Evolutionary conservation across 2,888 invertebrate species (phyloP), one percentile per base, ranked within the genome.

Genomic region (Phaedon cochleariae): DNA sequence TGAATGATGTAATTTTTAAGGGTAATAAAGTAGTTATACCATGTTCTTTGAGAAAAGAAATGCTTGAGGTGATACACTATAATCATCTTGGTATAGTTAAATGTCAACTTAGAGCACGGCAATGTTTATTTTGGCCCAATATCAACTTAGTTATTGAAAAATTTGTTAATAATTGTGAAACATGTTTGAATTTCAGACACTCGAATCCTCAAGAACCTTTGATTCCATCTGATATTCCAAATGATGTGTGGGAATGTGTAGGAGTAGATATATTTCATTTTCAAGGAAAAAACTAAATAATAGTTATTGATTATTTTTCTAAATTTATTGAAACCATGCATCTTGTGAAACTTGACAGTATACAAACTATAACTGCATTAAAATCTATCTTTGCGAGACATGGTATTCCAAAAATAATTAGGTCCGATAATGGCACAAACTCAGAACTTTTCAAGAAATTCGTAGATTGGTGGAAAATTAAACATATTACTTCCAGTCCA

Each of bases 111-210:
- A 34, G 62, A 37, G 62, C 62, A 15, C 21, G 31, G 20, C 12
- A 48, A 15, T 34, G 49, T 52, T n/a, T 59, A 41, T 59, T 45
- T 59, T 64, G 64, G 64, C 59, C 64, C n/a, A 48, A 45, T 17
- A 53, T 64, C 2, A 64, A 59, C 18, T 22, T n/a, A 45, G 59
- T 59, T 26, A 64, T 64, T 26, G 59, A 64, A 45, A 53, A 46
- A 7, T 18, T 22, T 17, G 20, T 59, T 17, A 53, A 18, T n/a
- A 22, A 45, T 17, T 59, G 59, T 18, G 20, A 31, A n/a, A 53
- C 37, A 26, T 59, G 62, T 57, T 34, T 26, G 41, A 48, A 53
- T 15, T 62, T 37, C 46, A 53, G 48, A 20, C 55, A 17, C 12
- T 41, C 37, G 6, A 59, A 58, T 15, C n/a, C 26, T 15, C 51